Conservation (phyloP, 2,113 vertebrate species). For the Thymallus thymallus region DNA sequence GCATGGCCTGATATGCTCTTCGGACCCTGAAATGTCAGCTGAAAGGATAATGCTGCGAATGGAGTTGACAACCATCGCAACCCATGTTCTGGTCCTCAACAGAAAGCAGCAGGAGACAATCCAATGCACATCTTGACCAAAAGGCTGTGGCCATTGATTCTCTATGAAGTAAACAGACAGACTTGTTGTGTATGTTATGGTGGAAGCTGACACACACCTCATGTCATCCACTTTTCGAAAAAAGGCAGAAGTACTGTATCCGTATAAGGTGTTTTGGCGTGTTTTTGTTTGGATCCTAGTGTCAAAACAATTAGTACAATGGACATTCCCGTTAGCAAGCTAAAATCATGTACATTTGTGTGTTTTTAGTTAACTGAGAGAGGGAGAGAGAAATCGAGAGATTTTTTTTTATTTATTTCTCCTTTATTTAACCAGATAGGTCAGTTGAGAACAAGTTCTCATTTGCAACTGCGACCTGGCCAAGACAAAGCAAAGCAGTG, state of each 20-base stretch:
- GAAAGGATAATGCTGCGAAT: background rate
- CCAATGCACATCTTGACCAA: background rate
- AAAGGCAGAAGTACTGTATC: too few species aligned
- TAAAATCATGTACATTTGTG: background rate
- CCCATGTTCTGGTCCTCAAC: background rate
- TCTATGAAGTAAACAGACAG: background rate
- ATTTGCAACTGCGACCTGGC: too few species aligned
- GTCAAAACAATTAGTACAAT: background rate
- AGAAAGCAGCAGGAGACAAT: background rate
- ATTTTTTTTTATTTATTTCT: too few species aligned
- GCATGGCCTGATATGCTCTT: conserved; percentile 33
- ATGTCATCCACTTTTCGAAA: too few species aligned
- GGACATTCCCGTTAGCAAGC: background rate
- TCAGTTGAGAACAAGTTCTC: too few species aligned
- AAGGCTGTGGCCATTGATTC: too few species aligned
- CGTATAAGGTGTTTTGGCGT: background rate
- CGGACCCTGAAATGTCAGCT: conserved; percentile 55
- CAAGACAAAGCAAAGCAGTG: too few species aligned
- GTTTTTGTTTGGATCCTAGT: background rate
- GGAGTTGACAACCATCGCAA: background rate
- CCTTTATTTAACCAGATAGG: too few species aligned
- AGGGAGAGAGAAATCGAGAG: conserved; percentile 65
- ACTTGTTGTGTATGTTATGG: background rate
- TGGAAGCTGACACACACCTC: background rate
- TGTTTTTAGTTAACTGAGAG: conserved; percentile 18